Evolutionary conservation across 2,113 vertebrate species (phyloP).

Genomic region (Thamnophis sirtalis): DNA sequence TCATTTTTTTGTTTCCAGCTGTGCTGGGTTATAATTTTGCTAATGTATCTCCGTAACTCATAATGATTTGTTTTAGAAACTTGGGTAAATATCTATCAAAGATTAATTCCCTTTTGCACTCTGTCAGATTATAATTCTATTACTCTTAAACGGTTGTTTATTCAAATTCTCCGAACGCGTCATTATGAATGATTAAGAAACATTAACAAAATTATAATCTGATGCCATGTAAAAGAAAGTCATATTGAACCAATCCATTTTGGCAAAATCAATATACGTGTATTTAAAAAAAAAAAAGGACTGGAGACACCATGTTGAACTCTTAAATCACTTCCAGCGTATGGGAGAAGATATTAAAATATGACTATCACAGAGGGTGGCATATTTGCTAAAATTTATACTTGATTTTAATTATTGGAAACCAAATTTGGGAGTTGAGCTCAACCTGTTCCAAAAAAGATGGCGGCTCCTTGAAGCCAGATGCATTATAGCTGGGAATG

Average conservation of each 20-base stretch:
- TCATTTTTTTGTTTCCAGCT: constrained; percentile 16
- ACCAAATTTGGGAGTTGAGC: neutral
- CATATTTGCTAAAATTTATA: constrained; percentile 11
- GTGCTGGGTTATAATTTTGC: constrained; percentile 7
- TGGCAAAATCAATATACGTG: constrained; percentile 27
- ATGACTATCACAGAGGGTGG: neutral
- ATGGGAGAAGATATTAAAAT: constrained; percentile 30
- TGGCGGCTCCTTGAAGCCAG: neutral
- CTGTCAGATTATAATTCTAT: constrained; percentile 16
- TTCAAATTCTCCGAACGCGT: constrained; percentile 50
- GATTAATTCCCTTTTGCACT: constrained; percentile 13
- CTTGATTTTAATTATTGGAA: neutral
- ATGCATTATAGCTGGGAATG: neutral
- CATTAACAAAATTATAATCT: constrained; percentile 49
- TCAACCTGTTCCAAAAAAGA: neutral
- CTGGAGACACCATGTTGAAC: constrained; percentile 24
- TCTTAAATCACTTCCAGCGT: constrained; percentile 21
- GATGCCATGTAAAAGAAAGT: constrained; percentile 34
- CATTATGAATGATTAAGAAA: constrained; percentile 36
- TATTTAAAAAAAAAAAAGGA: constrained; percentile 25
- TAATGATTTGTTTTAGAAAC: constrained; percentile 11
- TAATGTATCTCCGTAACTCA: constrained; percentile 13
- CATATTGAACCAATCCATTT: constrained; percentile 47
- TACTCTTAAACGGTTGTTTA: constrained; percentile 39
- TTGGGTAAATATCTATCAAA: neutral